Evolutionary conservation across 2,113 vertebrate genomes (phyloP).

Genomic region (Zootoca vivipara): DNA sequence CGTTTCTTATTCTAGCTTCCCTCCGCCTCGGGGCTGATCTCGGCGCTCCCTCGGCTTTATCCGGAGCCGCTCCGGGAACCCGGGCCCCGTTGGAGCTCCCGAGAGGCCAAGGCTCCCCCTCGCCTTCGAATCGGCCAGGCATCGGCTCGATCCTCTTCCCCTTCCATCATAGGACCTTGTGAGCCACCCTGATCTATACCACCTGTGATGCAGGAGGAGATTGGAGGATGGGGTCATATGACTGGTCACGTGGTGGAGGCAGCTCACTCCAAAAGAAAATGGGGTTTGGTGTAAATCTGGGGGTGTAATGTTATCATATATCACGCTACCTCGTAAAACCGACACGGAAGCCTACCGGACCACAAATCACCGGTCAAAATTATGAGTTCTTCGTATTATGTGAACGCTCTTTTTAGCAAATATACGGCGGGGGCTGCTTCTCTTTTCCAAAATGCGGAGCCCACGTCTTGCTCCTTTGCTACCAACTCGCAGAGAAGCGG

Average conservation of each 20-base stretch:
- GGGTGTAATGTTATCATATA: slow-evolving; percentile 98
- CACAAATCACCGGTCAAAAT: slow-evolving; percentile 96
- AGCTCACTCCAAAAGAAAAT: slow-evolving; percentile 90
- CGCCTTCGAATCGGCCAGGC: no score
- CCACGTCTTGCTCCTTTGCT: slow-evolving; percentile 86
- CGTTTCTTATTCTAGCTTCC: not conserved
- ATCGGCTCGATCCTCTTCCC: slow-evolving; percentile 48
- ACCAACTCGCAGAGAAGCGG: slow-evolving; percentile 84
- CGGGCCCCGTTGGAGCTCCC: not conserved
- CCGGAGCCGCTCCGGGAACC: no score
- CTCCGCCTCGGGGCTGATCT: not conserved
- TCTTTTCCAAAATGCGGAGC: slow-evolving; percentile 88
- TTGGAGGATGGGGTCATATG: slow-evolving; percentile 86
- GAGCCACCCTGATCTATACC: slow-evolving; percentile 73
- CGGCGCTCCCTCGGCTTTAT: not conserved
- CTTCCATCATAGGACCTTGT: slow-evolving; percentile 67
- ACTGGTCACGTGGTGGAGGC: slow-evolving; percentile 86
- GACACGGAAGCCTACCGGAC: slow-evolving; percentile 93
- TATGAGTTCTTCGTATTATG: slow-evolving; percentile 97
- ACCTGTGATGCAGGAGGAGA: slow-evolving; percentile 82
- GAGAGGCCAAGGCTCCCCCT: not conserved
- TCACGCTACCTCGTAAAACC: slow-evolving; percentile 98
- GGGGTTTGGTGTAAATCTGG: slow-evolving; percentile 97
- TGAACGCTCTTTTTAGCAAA: slow-evolving; percentile 95
- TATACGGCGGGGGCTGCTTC: slow-evolving; percentile 87